phyloP scores from a whole-genome alignment of 1,140 invertebrate species.

The Drosophila bifasciata region DNA sequence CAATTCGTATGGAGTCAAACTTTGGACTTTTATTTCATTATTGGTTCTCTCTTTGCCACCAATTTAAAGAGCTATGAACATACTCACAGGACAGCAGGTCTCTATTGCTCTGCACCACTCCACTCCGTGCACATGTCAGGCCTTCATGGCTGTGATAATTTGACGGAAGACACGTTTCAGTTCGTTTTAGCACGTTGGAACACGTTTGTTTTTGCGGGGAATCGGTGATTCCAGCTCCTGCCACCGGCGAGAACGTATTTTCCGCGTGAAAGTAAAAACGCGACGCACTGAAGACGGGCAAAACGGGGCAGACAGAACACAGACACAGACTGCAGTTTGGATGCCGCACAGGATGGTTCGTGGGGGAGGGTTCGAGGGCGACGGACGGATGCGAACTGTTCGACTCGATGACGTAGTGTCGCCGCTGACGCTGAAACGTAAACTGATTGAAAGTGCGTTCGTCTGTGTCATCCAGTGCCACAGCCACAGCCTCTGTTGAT shows the following conservation, averaged over 20 bases:
- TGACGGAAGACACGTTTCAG: neutral
- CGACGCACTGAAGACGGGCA: constrained; percentile 26
- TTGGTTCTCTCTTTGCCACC: no score
- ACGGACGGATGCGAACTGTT: constrained; percentile 16
- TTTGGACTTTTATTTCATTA: no score
- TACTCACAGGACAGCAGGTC: no score
- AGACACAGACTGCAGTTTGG: constrained; percentile 16
- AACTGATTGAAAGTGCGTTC: constrained; percentile 81
- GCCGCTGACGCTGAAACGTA: constrained; percentile 73
- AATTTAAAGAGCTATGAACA: no score
- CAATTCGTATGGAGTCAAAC: no score
- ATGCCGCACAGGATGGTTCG: neutral
- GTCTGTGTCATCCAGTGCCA: constrained; percentile 24
- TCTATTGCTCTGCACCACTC: no score
- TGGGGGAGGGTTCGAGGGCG: no score
- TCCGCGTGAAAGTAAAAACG: constrained; percentile 68
- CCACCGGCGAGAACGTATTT: constrained; percentile 13
- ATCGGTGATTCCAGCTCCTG: no score
- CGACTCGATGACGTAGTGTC: constrained; percentile 68
- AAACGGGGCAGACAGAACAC: neutral
- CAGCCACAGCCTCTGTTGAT: constrained; percentile 28
- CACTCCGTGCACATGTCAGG: no score
- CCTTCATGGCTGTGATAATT: no score
- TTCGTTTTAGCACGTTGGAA: neutral
- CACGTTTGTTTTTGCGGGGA: constrained; percentile 4